A percentile compares a stretch with the other conserved stretches of the same genome.
Conservation (phyloP, 2,888 invertebrate species). For the Ditula angustiorana region DNA sequence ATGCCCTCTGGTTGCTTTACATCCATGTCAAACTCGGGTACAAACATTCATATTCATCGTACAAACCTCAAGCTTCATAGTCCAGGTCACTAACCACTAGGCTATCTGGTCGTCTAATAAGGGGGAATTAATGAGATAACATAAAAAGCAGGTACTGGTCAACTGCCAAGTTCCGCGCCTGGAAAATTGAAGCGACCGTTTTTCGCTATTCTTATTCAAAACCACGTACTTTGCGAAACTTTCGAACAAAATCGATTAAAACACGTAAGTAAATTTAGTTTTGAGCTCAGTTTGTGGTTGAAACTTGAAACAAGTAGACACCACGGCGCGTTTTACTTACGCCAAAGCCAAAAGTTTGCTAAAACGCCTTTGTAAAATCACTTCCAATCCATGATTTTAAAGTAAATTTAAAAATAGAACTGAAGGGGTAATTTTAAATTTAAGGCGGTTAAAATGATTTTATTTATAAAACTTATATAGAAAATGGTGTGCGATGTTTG, state of each 20-base stretch:
- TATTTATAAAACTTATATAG: too few species aligned
- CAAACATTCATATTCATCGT: too few species aligned
- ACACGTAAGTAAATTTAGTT: background rate
- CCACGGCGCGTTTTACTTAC: background rate
- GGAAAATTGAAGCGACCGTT: background rate
- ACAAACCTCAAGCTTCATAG: too few species aligned
- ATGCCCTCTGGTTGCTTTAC: too few species aligned
- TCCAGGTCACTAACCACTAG: too few species aligned
- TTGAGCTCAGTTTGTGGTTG: background rate
- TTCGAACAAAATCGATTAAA: constrained; percentile 12
- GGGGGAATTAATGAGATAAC: too few species aligned
- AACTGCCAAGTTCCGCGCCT: background rate
- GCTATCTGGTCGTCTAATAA: too few species aligned
- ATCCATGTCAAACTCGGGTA: too few species aligned
- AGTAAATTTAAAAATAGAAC: background rate
- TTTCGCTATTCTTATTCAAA: background rate
- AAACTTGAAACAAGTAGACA: background rate
- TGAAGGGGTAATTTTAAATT: background rate
- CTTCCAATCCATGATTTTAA: background rate
- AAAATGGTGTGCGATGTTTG: too few species aligned
- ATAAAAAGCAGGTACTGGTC: background rate
- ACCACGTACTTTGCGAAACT: background rate
- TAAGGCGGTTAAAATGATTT: background rate
- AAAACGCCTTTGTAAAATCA: background rate
- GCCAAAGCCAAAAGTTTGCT: background rate